Percentiles rank a stretch among this genome's conserved stretches.
Evolutionary conservation across 1,140 invertebrate genomes (phyloP).

Genomic region (Drosophila kikkawai): DNA sequence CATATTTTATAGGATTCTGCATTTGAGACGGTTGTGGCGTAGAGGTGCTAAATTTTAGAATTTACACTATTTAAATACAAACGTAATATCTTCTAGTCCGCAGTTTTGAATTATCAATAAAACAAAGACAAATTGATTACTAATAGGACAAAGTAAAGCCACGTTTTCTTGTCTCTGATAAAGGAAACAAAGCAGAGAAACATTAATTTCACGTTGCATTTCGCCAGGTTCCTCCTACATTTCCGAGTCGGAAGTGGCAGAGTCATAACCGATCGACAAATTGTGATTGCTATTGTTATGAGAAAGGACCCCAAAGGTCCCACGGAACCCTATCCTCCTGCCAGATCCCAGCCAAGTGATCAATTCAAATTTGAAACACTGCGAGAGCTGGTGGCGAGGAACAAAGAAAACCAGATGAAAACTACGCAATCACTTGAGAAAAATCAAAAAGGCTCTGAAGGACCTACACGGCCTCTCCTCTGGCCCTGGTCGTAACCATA

Average conservation of each 20-base stretch:
- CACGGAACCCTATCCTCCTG: slow-evolving; percentile 62
- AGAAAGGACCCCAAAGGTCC: slow-evolving; percentile 39
- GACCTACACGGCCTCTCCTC: slow-evolving; percentile 37
- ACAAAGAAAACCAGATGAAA: slow-evolving; percentile 75
- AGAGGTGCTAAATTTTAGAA: not conserved
- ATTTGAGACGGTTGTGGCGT: not conserved
- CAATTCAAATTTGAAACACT: slow-evolving; percentile 83
- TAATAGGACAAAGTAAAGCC: not conserved
- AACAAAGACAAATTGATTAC: not conserved
- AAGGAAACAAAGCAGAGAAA: not conserved
- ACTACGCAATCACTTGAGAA: slow-evolving; percentile 84
- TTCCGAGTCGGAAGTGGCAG: slow-evolving; percentile 66
- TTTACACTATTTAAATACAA: not conserved
- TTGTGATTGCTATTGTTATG: slow-evolving; percentile 76
- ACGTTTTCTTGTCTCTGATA: not conserved
- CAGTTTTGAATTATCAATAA: not conserved
- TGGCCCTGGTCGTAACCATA: slow-evolving; percentile 46
- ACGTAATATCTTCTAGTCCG: too few species aligned
- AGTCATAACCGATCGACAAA: slow-evolving; percentile 77
- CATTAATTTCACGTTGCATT: slow-evolving; percentile 67
- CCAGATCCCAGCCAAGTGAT: slow-evolving; percentile 67
- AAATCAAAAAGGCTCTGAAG: slow-evolving; percentile 76
- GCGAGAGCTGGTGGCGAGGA: slow-evolving; percentile 37
- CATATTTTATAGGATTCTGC: slow-evolving; percentile 3
- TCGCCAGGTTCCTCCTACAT: slow-evolving; percentile 3